Percentiles rank a stretch among this genome's conserved stretches.
These are phyloP conservation scores for Papilio xuthus DNA, from an alignment of 1,140 invertebrate genomes.

Conservation along the genomic window DNA sequence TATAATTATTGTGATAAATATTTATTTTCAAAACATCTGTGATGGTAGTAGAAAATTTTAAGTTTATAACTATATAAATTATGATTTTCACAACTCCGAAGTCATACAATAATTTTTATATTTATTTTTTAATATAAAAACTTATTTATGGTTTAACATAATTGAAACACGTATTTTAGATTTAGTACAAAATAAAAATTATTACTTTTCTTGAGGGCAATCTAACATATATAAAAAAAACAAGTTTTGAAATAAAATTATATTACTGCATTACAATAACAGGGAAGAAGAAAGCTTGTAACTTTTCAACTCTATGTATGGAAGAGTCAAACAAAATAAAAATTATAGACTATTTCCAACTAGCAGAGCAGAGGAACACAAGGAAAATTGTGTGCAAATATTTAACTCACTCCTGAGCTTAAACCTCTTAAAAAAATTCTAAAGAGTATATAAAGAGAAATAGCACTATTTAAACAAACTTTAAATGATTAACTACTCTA, in stretches of 20 bases:
- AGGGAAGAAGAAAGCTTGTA: neutral
- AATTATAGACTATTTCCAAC: no score
- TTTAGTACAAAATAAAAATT: constrained; percentile 3
- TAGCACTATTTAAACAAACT: no score
- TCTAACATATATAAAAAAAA: neutral
- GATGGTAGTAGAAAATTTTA: neutral
- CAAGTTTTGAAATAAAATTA: neutral
- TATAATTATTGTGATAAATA: no score
- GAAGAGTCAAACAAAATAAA: neutral
- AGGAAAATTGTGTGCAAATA: no score
- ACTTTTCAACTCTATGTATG: neutral
- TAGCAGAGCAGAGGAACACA: no score
- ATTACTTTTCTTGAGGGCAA: neutral
- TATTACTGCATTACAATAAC: neutral
- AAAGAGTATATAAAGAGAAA: no score
- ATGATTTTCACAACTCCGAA: neutral
- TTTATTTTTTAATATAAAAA: neutral
- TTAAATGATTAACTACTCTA: neutral
- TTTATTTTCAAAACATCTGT: neutral
- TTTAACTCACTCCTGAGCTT: no score
- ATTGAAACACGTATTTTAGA: neutral
- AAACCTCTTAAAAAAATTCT: no score
- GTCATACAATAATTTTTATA: neutral
- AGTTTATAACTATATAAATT: neutral
- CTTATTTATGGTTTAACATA: neutral